phyloP scores from a whole-genome alignment of 2,797 vertebrate genomes.

The Onychomys leucogaster region DNA sequence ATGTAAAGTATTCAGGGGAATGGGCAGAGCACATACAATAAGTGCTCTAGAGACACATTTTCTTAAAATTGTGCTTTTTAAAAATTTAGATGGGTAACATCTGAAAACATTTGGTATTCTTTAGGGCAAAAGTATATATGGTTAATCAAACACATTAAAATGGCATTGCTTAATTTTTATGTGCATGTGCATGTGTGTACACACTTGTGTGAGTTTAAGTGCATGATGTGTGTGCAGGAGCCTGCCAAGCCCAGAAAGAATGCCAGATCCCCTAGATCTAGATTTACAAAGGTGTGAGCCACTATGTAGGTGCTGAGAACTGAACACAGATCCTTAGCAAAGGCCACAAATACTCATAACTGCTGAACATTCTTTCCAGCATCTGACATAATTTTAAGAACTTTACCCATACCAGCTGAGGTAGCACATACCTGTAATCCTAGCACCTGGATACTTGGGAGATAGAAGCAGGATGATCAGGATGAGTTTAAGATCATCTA shows the following conservation, averaged over 20 bases:
- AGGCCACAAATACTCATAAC: neutral
- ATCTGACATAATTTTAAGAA: constrained; percentile 10
- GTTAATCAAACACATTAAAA: constrained; percentile 25
- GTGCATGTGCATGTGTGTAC: neutral
- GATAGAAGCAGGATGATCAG: neutral
- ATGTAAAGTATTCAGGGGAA: constrained; percentile 40
- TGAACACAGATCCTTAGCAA: neutral
- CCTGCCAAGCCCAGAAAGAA: neutral
- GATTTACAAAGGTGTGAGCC: neutral
- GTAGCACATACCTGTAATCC: neutral
- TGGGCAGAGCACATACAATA: neutral
- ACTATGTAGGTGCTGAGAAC: neutral
- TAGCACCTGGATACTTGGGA: neutral
- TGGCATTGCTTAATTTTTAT: neutral
- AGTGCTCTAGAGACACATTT: neutral
- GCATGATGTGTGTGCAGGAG: neutral
- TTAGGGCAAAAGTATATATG: neutral
- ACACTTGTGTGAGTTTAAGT: neutral
- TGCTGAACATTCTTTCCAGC: neutral
- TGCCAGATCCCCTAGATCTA: neutral
- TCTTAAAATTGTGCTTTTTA: constrained; percentile 28
- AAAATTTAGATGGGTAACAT: constrained; percentile 6
- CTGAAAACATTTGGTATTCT: constrained; percentile 1
- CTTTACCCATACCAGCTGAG: neutral
- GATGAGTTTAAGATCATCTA: neutral